A percentile compares a stretch with the other conserved stretches of the same genome.
Conservation (phyloP, 2,888 invertebrate genomes). For the Mesopsocus fuscifrons region DNA sequence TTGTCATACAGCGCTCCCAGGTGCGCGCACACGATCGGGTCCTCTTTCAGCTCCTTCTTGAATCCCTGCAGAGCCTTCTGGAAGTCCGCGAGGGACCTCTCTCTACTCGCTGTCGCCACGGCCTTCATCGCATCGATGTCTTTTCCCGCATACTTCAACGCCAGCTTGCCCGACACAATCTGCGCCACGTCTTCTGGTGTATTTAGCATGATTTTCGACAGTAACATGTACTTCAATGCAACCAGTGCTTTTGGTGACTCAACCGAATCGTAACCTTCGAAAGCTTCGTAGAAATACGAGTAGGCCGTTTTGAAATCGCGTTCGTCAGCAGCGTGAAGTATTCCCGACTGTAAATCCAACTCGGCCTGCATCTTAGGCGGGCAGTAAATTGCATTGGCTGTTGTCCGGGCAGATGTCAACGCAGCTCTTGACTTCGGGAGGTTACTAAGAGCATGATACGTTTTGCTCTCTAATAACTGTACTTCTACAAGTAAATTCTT, state of each 20-base stretch:
- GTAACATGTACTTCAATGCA: conserved; percentile 96
- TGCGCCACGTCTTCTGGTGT: conserved; percentile 91
- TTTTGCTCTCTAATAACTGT: conserved; percentile 93
- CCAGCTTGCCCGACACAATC: conserved; percentile 90
- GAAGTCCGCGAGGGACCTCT: conserved; percentile 92
- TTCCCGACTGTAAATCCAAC: conserved; percentile 91
- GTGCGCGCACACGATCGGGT: conserved; percentile 93
- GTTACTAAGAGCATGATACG: conserved; percentile 93
- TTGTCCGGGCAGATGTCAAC: conserved; percentile 94
- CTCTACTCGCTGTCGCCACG: conserved; percentile 89
- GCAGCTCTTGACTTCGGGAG: conserved; percentile 92
- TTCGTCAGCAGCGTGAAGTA: conserved; percentile 98
- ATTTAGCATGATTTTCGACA: conserved; percentile 96
- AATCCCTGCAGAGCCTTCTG: conserved; percentile 74
- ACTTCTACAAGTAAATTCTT: conserved; percentile 98
- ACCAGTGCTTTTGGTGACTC: conserved; percentile 80
- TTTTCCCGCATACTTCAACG: conserved; percentile 86
- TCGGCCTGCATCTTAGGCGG: conserved; percentile 97
- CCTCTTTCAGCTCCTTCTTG: conserved; percentile 78
- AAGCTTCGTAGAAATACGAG: conserved; percentile 98
- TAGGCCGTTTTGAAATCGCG: conserved; percentile 99
- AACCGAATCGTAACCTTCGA: conserved; percentile 95
- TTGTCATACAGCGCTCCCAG: conserved; percentile 93
- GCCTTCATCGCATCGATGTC: conserved; percentile 97
- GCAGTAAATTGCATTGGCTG: conserved; percentile 98